Base-by-base conservation (phyloP, 2,113 vertebrate genomes). In the Himantopus leucocephalus region DNA sequence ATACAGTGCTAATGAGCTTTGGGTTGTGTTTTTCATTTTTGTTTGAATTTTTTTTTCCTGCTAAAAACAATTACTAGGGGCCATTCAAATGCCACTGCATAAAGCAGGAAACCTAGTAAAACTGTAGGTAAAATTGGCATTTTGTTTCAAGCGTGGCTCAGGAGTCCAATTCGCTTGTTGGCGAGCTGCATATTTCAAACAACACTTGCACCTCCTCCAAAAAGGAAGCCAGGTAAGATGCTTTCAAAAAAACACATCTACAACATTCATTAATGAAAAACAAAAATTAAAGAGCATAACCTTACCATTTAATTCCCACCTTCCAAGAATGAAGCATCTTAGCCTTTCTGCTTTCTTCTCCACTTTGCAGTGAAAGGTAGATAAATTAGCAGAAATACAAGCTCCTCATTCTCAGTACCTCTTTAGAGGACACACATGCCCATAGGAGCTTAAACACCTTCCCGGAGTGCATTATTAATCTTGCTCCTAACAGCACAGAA, bases 71-170 rank as follows among this genome's bases (percentile, higher is more conserved):
- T 88, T 97, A 94, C 75, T 85, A 86, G 84, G 93, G 74, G 55
- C 83, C 83, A 78, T 85, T 96, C 88, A 93, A 95, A 85, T 45
- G 88, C 73, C 63, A 87, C 64, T 93, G 79, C 52, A 85, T 96
- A 97, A 97, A 94, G 91, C 67, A 86, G 82, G 71, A 95, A 97
- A 96, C 92, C 92, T 84, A 94, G 94, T 97, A 97, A 96, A 97
- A 94, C 83, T 85, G 90, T 67, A 91, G 91, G 94, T 60, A 90
- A 97, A 97, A 97, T 95, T 96, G 94, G 84, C 85, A 92, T 90
- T 91, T 96, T 97, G 86, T 91, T 88, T 86, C 89, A 87, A 76
- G 90, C 7, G 2, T 82, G 70, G 96, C 80, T 97, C 78, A 52
- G 50, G 84, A 92, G 80, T 76, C 91, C 73, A 93, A 72, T 84